A percentile compares a stretch with the other conserved stretches of the same genome.
Evolutionary conservation across 2,113 vertebrate genomes (phyloP).

Genomic region (Emydura subglobosa): DNA sequence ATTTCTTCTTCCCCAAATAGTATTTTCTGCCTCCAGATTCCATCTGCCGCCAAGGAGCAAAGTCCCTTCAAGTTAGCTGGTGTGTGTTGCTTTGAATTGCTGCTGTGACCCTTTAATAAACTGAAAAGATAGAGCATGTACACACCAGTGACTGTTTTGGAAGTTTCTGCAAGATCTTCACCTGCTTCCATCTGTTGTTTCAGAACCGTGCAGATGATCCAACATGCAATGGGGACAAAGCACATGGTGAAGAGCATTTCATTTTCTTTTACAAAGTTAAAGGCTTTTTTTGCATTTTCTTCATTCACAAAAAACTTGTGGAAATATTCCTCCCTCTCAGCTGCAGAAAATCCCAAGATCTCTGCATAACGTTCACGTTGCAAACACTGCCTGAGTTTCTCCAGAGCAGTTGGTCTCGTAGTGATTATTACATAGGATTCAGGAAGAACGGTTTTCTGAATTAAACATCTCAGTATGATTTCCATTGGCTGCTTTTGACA

Average conservation of each 20-base stretch:
- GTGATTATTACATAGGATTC: conserved; percentile 47
- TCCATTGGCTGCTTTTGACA: background rate
- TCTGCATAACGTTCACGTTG: background rate
- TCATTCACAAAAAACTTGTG: conserved; percentile 62
- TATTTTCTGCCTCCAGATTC: conserved; percentile 52
- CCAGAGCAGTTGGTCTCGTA: background rate
- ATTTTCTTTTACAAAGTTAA: conserved; percentile 52
- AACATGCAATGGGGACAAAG: background rate
- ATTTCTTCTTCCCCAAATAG: conserved; percentile 56
- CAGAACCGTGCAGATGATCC: conserved; percentile 62
- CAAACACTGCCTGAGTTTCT: background rate
- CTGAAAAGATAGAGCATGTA: conserved; percentile 57
- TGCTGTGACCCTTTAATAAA: background rate
- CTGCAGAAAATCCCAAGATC: conserved; percentile 54
- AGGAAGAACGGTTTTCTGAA: conserved; percentile 50
- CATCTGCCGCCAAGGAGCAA: conserved; percentile 37
- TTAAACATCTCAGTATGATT: conserved; percentile 36
- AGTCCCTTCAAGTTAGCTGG: background rate
- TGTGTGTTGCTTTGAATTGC: background rate
- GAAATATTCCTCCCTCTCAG: conserved; percentile 64
- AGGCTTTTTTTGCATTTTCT: conserved; percentile 23
- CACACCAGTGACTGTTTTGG: conserved; percentile 48
- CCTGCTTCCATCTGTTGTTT: conserved; percentile 24
- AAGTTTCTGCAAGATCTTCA: background rate
- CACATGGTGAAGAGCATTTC: conserved; percentile 14